Conservation (phyloP, 2,888 invertebrate species). For the Brassicogethes aeneus region DNA sequence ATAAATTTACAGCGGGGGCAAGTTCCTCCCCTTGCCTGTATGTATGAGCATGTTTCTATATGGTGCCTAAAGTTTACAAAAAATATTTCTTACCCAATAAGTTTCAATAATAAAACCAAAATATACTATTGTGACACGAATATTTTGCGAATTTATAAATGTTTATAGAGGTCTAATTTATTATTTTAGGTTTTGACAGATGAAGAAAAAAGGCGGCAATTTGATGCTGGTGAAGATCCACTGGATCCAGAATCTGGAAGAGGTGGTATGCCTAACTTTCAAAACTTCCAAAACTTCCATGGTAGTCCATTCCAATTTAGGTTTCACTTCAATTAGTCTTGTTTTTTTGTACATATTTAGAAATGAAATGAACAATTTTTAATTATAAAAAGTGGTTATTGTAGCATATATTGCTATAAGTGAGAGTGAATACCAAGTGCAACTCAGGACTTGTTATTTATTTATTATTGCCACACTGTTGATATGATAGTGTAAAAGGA, state of each 20-base stretch:
- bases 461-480: not conserved
- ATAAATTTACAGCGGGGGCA: too few species aligned
- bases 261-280: constrained; percentile 67
- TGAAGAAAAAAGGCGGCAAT: constrained; percentile 87
- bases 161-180: too few species aligned
- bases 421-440: constrained; percentile 5
- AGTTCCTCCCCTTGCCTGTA: too few species aligned
- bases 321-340: constrained; percentile 83
- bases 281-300: constrained; percentile 53
- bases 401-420: constrained; percentile 4
- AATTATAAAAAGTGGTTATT: constrained; percentile 3
- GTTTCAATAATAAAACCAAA: too few species aligned
- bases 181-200: constrained; percentile 59
- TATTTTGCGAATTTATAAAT: too few species aligned
- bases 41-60: too few species aligned
- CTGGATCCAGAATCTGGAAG: constrained; percentile 83
- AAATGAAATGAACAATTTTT: constrained; percentile 1
- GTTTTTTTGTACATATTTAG: constrained; percentile 6
- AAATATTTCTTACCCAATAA: too few species aligned
- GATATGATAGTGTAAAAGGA: constrained; percentile 7
- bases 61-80: too few species aligned
- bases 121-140: too few species aligned
- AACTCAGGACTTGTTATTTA: constrained; percentile 6
- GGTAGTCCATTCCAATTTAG: constrained; percentile 93
- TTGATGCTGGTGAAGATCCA: constrained; percentile 94